Evolutionary conservation across 2,113 vertebrate species (phyloP).

Genomic region (Actenoides hombroni): DNA sequence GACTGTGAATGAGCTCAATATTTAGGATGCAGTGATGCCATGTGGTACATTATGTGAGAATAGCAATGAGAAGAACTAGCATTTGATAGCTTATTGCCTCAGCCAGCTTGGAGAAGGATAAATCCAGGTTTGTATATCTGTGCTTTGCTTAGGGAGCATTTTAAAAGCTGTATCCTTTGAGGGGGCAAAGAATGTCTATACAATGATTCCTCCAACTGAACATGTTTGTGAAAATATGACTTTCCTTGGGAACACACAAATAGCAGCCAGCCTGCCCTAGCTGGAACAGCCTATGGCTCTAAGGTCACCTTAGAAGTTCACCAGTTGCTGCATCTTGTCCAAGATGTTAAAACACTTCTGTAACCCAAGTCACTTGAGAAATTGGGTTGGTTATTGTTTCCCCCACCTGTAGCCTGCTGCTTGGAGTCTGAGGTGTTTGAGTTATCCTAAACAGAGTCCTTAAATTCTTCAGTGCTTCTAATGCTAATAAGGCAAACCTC

Average conservation of each 20-base stretch:
- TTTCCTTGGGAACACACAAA: background rate
- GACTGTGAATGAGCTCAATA: background rate
- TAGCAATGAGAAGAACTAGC: background rate
- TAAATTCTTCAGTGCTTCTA: background rate
- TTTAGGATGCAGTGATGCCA: background rate
- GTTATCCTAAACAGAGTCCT: background rate
- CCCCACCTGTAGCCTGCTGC: background rate
- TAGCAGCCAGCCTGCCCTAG: background rate
- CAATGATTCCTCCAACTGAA: background rate
- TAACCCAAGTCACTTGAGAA: background rate
- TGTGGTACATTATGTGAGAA: background rate
- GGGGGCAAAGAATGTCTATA: background rate
- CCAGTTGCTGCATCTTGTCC: background rate
- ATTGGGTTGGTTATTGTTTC: fast-evolving
- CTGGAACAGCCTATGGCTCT: background rate
- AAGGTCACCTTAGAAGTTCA: background rate
- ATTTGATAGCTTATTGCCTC: background rate
- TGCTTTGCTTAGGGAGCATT: background rate
- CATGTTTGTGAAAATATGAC: background rate
- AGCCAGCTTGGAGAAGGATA: background rate
- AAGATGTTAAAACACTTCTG: background rate
- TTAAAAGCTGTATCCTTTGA: background rate
- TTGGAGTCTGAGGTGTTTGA: background rate
- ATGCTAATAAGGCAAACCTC: background rate
- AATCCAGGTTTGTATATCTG: background rate